Conservation (phyloP, 92 coral and sea anemone genomes). For the Siderastrea radians region DNA sequence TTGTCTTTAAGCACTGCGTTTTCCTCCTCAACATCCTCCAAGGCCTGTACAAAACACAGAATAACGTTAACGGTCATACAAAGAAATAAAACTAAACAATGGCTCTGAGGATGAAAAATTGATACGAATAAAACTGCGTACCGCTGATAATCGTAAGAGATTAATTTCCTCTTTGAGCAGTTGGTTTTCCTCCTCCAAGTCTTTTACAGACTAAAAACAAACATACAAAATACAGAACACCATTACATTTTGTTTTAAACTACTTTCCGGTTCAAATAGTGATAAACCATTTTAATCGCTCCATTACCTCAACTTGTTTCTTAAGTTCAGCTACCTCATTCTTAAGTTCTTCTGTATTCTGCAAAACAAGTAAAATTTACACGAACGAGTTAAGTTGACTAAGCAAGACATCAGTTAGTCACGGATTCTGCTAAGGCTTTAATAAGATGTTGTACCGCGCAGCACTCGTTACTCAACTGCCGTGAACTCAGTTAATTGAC, state of each 20-base stretch:
- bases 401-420: no score
- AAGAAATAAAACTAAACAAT: neutral
- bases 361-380: neutral
- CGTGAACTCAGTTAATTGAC: no score
- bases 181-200: slow-evolving; percentile 22
- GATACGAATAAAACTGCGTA: neutral
- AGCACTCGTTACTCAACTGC: no score
- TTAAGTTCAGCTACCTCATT: slow-evolving; percentile 22
- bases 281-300: neutral
- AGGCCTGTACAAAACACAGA: neutral
- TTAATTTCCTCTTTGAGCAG: slow-evolving; percentile 24
- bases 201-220: neutral
- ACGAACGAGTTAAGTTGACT: neutral
- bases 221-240: neutral
- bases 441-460: no score
- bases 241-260: neutral
- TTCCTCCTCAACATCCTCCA: slow-evolving; percentile 28
- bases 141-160: neutral
- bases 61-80: neutral
- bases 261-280: neutral
- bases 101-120: neutral
- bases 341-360: slow-evolving; percentile 42
- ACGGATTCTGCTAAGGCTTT: no score
- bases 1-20: slow-evolving; percentile 29
- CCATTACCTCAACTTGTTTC: slow-evolving; percentile 25